Conservation (phyloP, 2,113 vertebrate genomes). For the Pipra filicauda region DNA sequence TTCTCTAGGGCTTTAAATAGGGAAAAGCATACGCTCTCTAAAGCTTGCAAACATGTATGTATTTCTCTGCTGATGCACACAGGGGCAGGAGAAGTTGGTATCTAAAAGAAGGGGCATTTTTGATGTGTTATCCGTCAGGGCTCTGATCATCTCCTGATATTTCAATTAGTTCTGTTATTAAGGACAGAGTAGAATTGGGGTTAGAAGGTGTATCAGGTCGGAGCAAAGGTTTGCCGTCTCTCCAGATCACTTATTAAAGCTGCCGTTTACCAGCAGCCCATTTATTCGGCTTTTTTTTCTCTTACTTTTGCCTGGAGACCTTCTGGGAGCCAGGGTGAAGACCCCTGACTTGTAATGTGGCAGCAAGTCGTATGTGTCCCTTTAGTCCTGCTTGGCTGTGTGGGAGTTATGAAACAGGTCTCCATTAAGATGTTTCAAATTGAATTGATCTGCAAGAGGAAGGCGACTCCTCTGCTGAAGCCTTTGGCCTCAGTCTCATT, state of each 20-base stretch:
- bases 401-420: not conserved
- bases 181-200: not conserved
- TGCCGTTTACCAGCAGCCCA: not conserved
- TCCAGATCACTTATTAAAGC: not conserved
- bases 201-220: not conserved
- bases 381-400: not conserved
- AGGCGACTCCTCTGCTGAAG: not conserved
- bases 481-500: not conserved
- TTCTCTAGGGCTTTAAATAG: not conserved
- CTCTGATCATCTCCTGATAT: not conserved
- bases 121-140: not conserved
- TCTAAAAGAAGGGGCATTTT: not conserved
- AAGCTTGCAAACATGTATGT: not conserved
- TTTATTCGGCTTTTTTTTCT: not conserved
- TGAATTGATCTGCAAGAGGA: not conserved
- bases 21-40: not conserved
- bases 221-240: not conserved
- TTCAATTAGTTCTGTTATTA: slow-evolving; percentile 18
- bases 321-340: not conserved
- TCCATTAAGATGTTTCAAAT: slow-evolving; percentile 14
- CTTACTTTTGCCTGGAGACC: not conserved
- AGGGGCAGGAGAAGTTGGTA: not conserved
- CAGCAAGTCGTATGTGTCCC: not conserved
- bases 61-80: not conserved
- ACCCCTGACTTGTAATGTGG: not conserved